Evolutionary conservation across 2,113 vertebrate species (phyloP).

Genomic region (Crotalus tigris): DNA sequence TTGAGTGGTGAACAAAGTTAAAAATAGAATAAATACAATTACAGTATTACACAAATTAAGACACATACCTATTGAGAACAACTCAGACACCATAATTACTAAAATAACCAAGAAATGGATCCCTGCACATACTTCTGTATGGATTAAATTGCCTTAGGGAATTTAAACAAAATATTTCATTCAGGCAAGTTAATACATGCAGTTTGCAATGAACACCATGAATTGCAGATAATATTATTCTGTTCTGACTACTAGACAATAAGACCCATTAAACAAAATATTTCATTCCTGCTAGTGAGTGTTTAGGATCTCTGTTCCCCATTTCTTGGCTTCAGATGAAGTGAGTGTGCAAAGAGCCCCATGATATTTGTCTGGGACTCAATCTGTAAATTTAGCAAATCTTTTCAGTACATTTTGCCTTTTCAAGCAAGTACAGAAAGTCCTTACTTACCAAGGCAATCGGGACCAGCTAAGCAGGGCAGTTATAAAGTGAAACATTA

Average conservation of each 20-base stretch:
- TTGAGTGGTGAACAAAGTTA: background rate
- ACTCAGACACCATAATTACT: background rate
- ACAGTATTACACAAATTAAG: background rate
- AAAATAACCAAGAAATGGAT: background rate
- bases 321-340: background rate
- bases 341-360: background rate
- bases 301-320: background rate
- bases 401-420: background rate
- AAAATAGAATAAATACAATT: background rate
- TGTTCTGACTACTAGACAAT: background rate
- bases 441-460: background rate
- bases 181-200: background rate
- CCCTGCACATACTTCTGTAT: background rate
- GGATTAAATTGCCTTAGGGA: background rate
- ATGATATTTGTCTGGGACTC: background rate
- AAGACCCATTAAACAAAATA: background rate
- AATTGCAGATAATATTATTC: background rate
- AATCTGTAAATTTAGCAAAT: background rate
- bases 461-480: background rate
- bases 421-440: background rate
- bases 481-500: background rate
- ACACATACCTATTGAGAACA: background rate
- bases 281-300: background rate
- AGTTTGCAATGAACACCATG: background rate
- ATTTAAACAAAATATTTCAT: background rate